These are phyloP conservation scores for Tenualosa ilisha DNA, from an alignment of 2,797 vertebrate species.

Conservation along the genomic window DNA sequence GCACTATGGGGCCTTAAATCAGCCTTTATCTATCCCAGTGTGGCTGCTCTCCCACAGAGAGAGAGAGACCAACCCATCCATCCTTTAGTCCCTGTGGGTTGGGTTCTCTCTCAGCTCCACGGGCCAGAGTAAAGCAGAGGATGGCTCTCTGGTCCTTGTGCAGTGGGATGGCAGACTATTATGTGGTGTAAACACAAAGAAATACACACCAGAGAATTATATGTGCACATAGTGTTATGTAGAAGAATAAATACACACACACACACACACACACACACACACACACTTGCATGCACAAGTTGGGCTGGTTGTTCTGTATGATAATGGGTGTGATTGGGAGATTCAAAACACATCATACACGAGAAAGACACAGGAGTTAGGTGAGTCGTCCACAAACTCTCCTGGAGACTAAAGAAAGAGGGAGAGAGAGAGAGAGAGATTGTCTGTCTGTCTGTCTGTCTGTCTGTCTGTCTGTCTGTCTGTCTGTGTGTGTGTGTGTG, in stretches of 20 bases:
- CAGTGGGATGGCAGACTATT: background rate
- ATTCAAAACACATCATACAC: no score
- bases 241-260: background rate
- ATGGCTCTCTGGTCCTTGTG: background rate
- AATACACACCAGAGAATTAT: background rate
- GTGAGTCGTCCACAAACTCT: no score
- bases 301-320: background rate
- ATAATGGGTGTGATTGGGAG: background rate
- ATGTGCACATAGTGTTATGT: background rate
- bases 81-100: background rate
- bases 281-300: background rate
- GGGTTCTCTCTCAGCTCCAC: background rate
- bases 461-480: background rate
- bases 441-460: no score
- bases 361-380: background rate
- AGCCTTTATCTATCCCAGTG: slow-evolving; percentile 23
- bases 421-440: no score
- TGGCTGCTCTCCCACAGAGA: slow-evolving; percentile 34
- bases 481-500: slow-evolving; percentile 29
- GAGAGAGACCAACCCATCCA: background rate
- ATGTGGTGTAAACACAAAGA: background rate
- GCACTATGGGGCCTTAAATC: slow-evolving; percentile 36
- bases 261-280: background rate
- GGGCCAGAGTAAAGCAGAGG: background rate
- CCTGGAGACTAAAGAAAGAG: no score